A percentile compares a stretch with the other conserved stretches of the same genome.
phyloP scores from a whole-genome alignment of 2,113 vertebrate genomes.

The Microtus oregoni region DNA sequence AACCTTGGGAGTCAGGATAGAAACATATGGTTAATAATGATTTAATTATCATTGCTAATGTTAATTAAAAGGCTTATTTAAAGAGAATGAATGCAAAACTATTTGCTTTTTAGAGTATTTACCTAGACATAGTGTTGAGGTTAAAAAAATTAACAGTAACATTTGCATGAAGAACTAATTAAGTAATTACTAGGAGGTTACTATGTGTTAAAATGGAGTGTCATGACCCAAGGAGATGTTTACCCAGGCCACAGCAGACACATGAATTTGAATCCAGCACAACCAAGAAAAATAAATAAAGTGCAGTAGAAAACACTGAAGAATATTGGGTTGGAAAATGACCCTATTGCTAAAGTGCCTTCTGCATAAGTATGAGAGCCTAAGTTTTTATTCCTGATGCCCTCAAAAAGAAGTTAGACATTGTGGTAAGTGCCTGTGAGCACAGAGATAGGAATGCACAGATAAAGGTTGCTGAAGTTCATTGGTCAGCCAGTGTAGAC shows the following conservation, averaged over 20 bases:
- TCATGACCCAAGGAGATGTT: background rate
- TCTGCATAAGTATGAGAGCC: background rate
- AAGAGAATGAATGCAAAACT: background rate
- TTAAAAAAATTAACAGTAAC: background rate
- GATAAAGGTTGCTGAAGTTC: background rate
- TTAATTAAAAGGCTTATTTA: background rate
- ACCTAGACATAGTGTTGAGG: background rate
- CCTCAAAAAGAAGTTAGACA: background rate
- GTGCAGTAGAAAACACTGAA: background rate
- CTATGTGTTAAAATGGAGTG: background rate
- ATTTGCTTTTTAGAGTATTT: background rate
- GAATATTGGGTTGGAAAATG: too few relatives aligned
- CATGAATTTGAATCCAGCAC: background rate
- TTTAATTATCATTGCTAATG: background rate
- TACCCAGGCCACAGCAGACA: background rate
- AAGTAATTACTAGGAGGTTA: background rate
- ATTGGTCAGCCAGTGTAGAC: background rate
- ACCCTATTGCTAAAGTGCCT: background rate
- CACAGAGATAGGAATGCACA: background rate
- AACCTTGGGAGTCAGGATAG: rapidly evolving
- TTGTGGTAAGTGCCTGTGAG: background rate
- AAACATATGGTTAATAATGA: background rate
- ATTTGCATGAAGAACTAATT: background rate
- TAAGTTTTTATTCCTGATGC: background rate
- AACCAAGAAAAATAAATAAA: background rate